Base-by-base conservation (phyloP, 2,113 vertebrate species). In the Serinus canaria region DNA sequence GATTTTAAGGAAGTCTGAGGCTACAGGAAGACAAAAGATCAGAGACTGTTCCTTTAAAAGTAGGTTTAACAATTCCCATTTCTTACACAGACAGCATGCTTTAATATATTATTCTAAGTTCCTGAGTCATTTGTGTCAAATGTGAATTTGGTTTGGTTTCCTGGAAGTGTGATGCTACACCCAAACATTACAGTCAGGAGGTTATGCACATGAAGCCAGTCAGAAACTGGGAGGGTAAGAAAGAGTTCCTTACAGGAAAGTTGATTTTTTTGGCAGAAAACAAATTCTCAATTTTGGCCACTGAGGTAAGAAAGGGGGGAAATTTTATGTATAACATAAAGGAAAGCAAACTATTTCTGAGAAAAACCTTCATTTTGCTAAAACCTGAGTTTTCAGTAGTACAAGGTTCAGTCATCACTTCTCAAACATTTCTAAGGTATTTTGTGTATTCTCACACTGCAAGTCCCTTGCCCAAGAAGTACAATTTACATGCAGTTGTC, bases 71-170 rank as follows among this genome's bases (percentile, higher is more conserved):
- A 78, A 53, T 90, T 91, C 47, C 56, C 18, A 17, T 90, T 92
- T 93, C 62, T 95, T 72, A 59, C 41, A 60, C 24, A 93, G 66
- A 67, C 47, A 75, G 28, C 23, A 60, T 53, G 43, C 77, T 90
- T 78, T 72, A 86, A 74, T 82, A 68, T 39, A 78, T 89, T 88
- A 46, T 39, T 83, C 39, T 86, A 84, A 82, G 86, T 72, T 90
- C 62, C 60, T 87, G 93, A 95, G 92, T 92, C 73, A 93, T 87
- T 90, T 7, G n/a, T 95, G 92, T 89, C 86, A 92, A 64, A 82
- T 87, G 73, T 87, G 79, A 93, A 49, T 78, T 92, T 95, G 64
- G 31, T 81, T 90, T 89, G 56, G 30, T 92, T 96, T 97, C 90
- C 93, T 90, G 90, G 90, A 96, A 96, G 83, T 89, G 64, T 95